Base-by-base conservation (phyloP, 2,888 invertebrate species). In the Pyrgus malvae region DNA sequence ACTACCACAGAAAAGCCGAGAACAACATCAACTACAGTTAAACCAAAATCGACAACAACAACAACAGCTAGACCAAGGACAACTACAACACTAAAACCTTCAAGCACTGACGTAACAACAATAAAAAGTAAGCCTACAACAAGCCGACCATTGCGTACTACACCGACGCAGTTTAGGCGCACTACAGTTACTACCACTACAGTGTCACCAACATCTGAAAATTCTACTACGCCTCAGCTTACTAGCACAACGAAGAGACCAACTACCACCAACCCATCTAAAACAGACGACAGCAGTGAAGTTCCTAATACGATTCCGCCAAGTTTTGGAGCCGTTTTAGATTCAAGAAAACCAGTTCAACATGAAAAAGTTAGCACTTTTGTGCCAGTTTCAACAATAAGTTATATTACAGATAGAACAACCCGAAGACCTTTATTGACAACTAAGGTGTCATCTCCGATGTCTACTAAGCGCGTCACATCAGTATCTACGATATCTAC, bases 321-420 rank as follows among this genome's bases (percentile, higher is more conserved):
- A 7, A 31, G 27, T 16, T 54, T 54, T 40, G 54, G 54, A 31
- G 54, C 54, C 2, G 54, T 48, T n/a, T 48, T 54, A 38, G 54
- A 54, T 54, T 48, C 54, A 40, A 79, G 49, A 77, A 76, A 67
- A 69, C 64, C 38, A 56, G 29, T 65, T 27, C 62, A 69, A 42
- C 77, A 71, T 59, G 82, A 85, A 56, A 83, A 74, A 69, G 66
- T 83, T 25, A 83, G 76, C 59, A 82, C 85, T 0, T 81, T 80
- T 61, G 66, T 78, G 51, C 88, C 88, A 29, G 57, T 78, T 14
- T 81, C 87, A 12, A 82, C 84, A 23, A 64, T 70, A 1, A 64
- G 72, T 12, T 80, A 78, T 62, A 65, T 80, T 6, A 77, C 74
- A 29, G 80, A 83, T 48, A 74, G 68, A 49, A 69, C 70, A 17